Base-by-base conservation (phyloP, 2,888 invertebrate genomes). In the Calameuta filiformis region DNA sequence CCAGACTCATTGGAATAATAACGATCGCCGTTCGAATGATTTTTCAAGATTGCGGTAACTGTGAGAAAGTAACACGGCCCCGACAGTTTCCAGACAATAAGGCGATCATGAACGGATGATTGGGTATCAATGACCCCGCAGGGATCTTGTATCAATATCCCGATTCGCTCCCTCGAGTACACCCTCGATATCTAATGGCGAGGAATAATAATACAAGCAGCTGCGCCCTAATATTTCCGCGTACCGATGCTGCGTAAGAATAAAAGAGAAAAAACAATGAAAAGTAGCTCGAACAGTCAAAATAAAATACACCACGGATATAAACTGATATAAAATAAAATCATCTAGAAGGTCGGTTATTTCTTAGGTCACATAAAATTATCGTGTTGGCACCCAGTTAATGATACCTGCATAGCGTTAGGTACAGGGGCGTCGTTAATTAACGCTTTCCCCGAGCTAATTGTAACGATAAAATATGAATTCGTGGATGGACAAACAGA, bases 111-210 rank as follows among this genome's bases (percentile, higher is more conserved):
- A 87, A 90, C 90, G 87, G 89, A 85, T 88, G 87, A 90, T 91
- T 86, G 90, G 86, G 84, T 90, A 90, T 91, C 91, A 91, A 91
- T 91, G 85, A 90, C 88, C 88, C 88, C 88, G 86, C 87, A 88
- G 86, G 79, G 73, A 79, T 75, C 78, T 73, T 79, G 79, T 79
- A 82, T 83, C 78, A 80, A 81, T 81, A 86, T 86, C 86, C 81
- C 79, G 80, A 82, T 83, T 85, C 76, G 75, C 79, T 79, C 84
- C 81, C 79, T 84, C 79, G 79, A 88, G 87, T 81, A 83, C 83
- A 77, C 86, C 79, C 87, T 89, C 85, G 87, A 87, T 85, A 83
- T 81, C 81, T 82, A 81, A 81, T 80, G 81, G 82, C 79, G 74
- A 69, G 83, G 82, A 87, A 83, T 85, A 84, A 85, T 84, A 68